Conservation (phyloP, 2,797 vertebrate species). For the Graptemys geographica region DNA sequence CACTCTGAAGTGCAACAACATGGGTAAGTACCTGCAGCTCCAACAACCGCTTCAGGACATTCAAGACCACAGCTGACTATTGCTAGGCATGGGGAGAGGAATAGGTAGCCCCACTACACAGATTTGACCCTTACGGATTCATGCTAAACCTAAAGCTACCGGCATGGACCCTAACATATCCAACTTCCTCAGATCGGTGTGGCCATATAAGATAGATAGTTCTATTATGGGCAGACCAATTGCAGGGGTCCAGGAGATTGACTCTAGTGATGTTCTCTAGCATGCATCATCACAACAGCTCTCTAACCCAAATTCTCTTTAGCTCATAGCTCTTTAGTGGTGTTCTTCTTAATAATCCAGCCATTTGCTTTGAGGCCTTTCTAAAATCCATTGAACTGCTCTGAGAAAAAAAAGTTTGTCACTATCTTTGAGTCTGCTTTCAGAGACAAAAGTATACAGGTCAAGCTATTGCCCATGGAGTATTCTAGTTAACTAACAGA, state of each 20-base stretch:
- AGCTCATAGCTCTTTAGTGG: slow-evolving; percentile 23
- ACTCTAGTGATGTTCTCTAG: background rate
- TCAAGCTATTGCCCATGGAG: slow-evolving; percentile 38
- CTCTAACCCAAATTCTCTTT: background rate
- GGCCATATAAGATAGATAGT: background rate
- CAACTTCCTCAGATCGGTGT: background rate
- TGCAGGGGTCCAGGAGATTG: background rate
- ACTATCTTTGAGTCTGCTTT: slow-evolving; percentile 64
- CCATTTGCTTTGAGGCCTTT: background rate
- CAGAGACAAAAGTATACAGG: slow-evolving; percentile 63
- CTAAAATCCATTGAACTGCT: slow-evolving; percentile 48
- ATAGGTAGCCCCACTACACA: background rate
- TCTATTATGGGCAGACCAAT: background rate
- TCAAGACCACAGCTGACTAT: background rate
- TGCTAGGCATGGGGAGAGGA: background rate
- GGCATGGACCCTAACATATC: background rate
- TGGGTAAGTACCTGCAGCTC: background rate
- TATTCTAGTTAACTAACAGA: slow-evolving; percentile 58
- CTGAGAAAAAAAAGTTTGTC: slow-evolving; percentile 52
- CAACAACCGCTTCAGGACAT: background rate
- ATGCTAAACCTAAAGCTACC: background rate
- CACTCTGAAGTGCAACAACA: background rate
- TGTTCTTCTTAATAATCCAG: slow-evolving; percentile 45
- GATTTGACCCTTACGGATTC: background rate
- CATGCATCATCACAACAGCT: slow-evolving; percentile 2